Base-by-base conservation (phyloP, 2,888 invertebrate species). In the Norana najaformis region DNA sequence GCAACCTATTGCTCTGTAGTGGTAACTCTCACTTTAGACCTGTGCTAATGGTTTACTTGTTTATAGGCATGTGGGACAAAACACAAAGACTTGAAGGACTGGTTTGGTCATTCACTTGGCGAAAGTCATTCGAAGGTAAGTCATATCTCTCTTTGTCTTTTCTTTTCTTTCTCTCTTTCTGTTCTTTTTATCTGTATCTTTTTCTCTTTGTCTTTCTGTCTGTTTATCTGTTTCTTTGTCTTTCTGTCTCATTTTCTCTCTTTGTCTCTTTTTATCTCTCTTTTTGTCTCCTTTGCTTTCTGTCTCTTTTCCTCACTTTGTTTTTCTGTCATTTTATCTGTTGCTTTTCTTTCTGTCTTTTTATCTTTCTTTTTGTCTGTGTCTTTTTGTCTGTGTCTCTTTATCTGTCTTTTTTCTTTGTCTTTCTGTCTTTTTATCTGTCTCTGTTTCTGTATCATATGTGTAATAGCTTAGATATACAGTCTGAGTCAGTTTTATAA, bases 101-200 rank as follows among this genome's bases (percentile, higher is more conserved):
- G 69, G 69, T 69, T 69, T 8, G 69, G 69, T 11, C 69, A 69
- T n/a, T 30, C 69, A 5, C n/a, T 69, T 69, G n/a, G 69, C n/a
- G 69, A 69, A 69, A 69, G n/a, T n/a, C 69, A 69, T 69, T 69
- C 69, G n/a, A n/a, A 69, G 30, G 69, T 69, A 69, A 69, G n/a
- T n/a, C 14, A 16, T 47, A 47, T 53, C 30, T 69, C 69, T 69
- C n/a, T n/a, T 69, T 30, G n/a, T 47, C 1, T 47, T 23, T 47
- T 23, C 1, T 5, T 47, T 6, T 69, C 8, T 69, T 0, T 69
- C 69, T 69, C 2, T n/a, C 16, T 53, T 3, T 53, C 8, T 69
- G 11, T 30, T 69, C n/a, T 69, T 11, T 16, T 13, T n/a, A 18
- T 41, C 41, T 16, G 41, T 41, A 13, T 69, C 8, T 69, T 13